Evolutionary conservation across 1,140 invertebrate genomes (phyloP), one percentile per base, ranked within the genome.

Genomic region (Lerema accius): DNA sequence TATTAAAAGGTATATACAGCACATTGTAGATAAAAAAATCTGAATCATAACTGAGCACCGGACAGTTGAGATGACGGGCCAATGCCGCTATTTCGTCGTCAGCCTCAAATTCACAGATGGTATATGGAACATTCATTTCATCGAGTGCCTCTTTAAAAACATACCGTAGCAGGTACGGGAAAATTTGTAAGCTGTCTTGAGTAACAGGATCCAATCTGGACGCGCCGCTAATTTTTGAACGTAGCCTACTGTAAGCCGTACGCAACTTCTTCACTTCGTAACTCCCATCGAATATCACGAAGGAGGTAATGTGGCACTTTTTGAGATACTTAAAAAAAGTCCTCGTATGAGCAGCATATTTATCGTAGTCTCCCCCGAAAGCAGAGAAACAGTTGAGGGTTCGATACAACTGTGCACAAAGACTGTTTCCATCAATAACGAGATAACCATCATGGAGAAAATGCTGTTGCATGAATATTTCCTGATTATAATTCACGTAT

Each of bases 21-120:
- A 97, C 92, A 87, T 96, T 95, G 85, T 95, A 97, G 50, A 98
- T 95, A 80, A 94, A 98, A 91, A 97, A 98, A 91, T 98, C 97
- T 0, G 97, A 98, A 85, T 98, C 97, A 70, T 95, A 95, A 78
- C 96, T 97, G 0, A 98, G 73, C 7, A 98, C 94, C 2, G 97
- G 97, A 74, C 96, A 98, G 26, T 95, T 91, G 3, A 97, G 90
- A 49, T 93, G 90, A 66, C 94, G 93, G 0, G 96, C 95, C 49
- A 98, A 73, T 0, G 94, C 93, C 0, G 96, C 96, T 55, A 98
- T 94, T 76, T 97, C 94, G 67, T 94, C 93, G 85, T 98, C 97
- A 37, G 97, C 97, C 91, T 98, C 97, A 89, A 96, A 97, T 58
- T 95, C 93, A 78, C 95, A 95, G 51, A 95, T 92, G 13, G 94